These are phyloP conservation scores for mouse (Mus musculus) DNA, from an alignment of 2,113 vertebrate species.

Conservation along the genomic window DNA sequence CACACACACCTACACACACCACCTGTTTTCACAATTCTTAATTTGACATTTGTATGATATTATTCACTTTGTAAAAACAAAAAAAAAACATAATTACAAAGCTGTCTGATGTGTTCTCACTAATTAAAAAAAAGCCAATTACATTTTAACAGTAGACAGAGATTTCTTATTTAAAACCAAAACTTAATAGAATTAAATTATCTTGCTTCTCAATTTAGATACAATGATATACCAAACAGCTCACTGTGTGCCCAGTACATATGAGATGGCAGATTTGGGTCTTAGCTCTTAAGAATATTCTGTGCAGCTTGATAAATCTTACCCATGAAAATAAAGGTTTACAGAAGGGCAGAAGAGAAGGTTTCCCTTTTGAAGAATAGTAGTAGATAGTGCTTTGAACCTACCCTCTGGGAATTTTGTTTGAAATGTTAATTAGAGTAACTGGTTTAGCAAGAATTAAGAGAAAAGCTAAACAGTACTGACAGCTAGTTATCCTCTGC, in stretches of 20 bases:
- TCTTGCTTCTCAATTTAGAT: neutral
- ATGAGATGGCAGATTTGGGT: neutral
- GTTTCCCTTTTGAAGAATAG: conserved; percentile 67
- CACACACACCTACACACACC: neutral
- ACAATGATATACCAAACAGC: neutral
- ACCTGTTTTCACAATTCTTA: conserved; percentile 7
- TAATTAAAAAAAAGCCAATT: neutral
- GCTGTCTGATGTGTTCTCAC: neutral
- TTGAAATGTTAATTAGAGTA: conserved; percentile 80
- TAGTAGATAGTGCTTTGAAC: conserved; percentile 60
- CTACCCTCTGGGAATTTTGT: conserved; percentile 67
- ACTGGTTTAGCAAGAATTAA: conserved; percentile 69
- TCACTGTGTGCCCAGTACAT: neutral
- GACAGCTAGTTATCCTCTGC: conserved; percentile 57
- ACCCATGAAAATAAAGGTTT: conserved; percentile 44
- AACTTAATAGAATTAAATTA: neutral
- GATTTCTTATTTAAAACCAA: neutral
- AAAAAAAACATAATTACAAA: neutral
- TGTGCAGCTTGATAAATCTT: neutral
- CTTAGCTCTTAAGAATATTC: neutral
- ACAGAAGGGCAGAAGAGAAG: neutral
- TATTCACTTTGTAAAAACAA: neutral
- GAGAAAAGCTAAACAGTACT: conserved; percentile 57
- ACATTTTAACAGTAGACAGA: neutral
- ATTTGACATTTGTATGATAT: neutral